Percentiles rank a stretch among this genome's conserved stretches.
Evolutionary conservation across 1,140 invertebrate genomes (phyloP).

Genomic region (Pseudachorutes palmiensis): DNA sequence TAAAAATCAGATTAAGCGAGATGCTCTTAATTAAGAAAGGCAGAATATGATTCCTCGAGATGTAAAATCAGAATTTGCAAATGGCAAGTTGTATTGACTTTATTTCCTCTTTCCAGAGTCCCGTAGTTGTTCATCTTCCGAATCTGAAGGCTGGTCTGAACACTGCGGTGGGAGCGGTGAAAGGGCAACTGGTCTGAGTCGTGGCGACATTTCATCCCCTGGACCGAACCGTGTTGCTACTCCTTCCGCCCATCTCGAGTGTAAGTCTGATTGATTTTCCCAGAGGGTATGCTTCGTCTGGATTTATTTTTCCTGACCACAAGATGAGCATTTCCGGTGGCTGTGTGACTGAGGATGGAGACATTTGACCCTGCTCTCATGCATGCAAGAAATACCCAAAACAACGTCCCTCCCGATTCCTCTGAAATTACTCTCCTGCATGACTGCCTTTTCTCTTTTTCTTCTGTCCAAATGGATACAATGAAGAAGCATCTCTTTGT

Average conservation of each 20-base stretch:
- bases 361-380: conserved; percentile 20
- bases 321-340: conserved; percentile 14
- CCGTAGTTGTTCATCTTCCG: not conserved
- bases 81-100: too few relatives aligned
- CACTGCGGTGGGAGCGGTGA: too few relatives aligned
- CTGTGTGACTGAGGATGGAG: conserved; percentile 13
- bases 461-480: too few relatives aligned
- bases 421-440: not conserved
- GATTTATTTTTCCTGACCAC: not conserved
- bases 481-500: too few relatives aligned
- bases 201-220: not conserved
- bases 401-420: not conserved
- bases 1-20: too few relatives aligned
- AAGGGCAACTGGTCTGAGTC: too few relatives aligned
- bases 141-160: not conserved
- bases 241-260: not conserved
- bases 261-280: not conserved
- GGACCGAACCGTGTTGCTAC: not conserved
- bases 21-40: too few relatives aligned
- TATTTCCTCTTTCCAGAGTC: not conserved
- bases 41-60: too few relatives aligned
- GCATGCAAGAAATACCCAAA: conserved; percentile 9
- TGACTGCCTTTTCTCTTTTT: not conserved
- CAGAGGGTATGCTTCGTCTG: not conserved
- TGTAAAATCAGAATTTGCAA: too few relatives aligned